Base-by-base conservation (phyloP, 1,140 invertebrate species). In the Bombus turneri region DNA sequence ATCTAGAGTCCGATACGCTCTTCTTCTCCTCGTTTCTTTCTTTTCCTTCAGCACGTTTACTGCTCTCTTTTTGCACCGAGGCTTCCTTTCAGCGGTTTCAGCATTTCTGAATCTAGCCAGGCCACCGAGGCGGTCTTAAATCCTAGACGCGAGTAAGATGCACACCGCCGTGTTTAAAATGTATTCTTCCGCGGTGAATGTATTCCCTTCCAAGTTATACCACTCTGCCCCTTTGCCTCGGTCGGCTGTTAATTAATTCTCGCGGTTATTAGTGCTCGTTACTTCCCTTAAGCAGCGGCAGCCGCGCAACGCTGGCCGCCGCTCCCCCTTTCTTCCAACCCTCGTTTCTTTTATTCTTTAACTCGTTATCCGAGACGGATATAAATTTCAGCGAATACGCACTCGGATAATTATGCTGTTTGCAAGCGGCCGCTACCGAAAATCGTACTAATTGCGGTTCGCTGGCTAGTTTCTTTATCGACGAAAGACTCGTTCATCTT, bases 201-300 rank as follows among this genome's bases (percentile, higher is more conserved):
- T 59, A 62, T 69, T 34, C 43, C 2, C 25, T 66, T 15, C 28
- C 62, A 13, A 68, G 76, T 69, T 78, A 68, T 41, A 41, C 39
- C 68, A 8, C 15, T 13, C 64, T 53, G 66, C 81, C 69, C 12
- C 43, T 83, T 83, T 53, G 15, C 28, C 37, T 18, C 15, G 43
- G 9, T 74, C 43, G 43, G 53, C 75, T 80, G 83, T 85, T 85
- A 85, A 85, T 85, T 85, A 85, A 80, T 72, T 85, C 68, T 75
- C 43, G 47, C 34, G 83, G 76, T 84, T 83, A 83, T 78, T 83
- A 85, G 83, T 64, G 83, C 77, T 80, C 53, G 82, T 83, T 83
- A 69, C 82, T 69, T 57, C 59, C 64, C 64, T 78, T 69, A 59
- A 77, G 47, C 76, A 39, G 39, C 57, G 53, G 77, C 39, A 34